phyloP scores from a whole-genome alignment of 2,797 vertebrate species.

The Hippoglossus hippoglossus region DNA sequence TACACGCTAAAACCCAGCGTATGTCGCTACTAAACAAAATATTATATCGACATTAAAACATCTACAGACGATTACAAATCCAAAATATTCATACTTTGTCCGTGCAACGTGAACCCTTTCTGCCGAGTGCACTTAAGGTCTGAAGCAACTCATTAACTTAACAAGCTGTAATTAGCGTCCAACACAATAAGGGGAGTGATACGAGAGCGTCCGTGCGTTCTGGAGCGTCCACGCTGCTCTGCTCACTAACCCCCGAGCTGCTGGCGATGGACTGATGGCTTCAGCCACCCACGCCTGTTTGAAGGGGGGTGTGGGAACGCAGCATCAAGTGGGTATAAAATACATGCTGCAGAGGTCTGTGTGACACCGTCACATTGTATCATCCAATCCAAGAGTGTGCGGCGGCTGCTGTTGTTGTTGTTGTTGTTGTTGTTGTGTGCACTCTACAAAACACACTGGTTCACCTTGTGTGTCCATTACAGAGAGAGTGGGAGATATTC shows the following conservation, averaged over 20 bases:
- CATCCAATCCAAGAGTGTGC: constrained; percentile 29
- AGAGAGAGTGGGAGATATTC: constrained; percentile 11
- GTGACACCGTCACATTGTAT: constrained; percentile 55
- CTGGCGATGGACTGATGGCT: constrained; percentile 52
- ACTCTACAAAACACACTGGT: not conserved
- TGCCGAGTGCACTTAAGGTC: not conserved
- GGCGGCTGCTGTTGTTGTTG: not conserved
- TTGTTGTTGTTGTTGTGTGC: not conserved
- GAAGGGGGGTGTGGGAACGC: constrained; percentile 44
- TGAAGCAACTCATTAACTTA: constrained; percentile 54
- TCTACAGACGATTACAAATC: no score
- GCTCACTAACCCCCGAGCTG: constrained; percentile 46
- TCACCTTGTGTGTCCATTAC: constrained; percentile 24
- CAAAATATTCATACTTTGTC: no score
- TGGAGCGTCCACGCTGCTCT: constrained; percentile 37
- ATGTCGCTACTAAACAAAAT: no score
- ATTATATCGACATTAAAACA: no score
- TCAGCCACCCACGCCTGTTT: constrained; percentile 58
- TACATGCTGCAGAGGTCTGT: constrained; percentile 42
- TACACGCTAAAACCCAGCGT: no score
- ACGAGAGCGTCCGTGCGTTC: constrained; percentile 26
- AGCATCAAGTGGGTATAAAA: constrained; percentile 44
- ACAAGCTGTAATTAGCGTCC: constrained; percentile 41
- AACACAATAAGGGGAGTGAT: constrained; percentile 23
- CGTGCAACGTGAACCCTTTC: no score